Evolutionary conservation across 2,888 invertebrate genomes (phyloP).

Genomic region (Lobophora halterata): DNA sequence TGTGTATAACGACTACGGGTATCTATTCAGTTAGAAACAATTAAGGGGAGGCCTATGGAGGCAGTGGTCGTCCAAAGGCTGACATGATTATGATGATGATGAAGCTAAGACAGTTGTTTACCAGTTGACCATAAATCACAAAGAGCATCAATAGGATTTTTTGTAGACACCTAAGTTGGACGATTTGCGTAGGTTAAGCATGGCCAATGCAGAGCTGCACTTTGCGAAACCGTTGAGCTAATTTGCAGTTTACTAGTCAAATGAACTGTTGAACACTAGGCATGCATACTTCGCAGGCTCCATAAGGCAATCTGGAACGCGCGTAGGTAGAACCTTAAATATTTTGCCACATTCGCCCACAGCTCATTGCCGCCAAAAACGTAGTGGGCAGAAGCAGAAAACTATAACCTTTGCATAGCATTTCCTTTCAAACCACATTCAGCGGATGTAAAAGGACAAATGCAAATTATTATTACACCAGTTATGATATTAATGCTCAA

Average conservation of each 20-base stretch:
- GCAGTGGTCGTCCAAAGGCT: too few relatives aligned
- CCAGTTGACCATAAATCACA: too few relatives aligned
- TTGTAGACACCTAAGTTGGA: background rate
- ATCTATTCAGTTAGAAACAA: too few relatives aligned
- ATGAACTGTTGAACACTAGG: conserved; percentile 21
- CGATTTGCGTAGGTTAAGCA: conserved; percentile 4
- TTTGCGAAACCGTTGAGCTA: conserved; percentile 12
- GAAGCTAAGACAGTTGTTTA: too few relatives aligned
- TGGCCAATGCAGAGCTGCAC: conserved; percentile 6
- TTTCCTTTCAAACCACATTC: conserved; percentile 29
- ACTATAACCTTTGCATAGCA: conserved; percentile 46
- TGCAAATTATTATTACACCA: conserved; percentile 23
- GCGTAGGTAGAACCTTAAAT: conserved; percentile 52
- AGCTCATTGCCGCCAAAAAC: conserved; percentile 32
- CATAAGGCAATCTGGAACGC: conserved; percentile 54
- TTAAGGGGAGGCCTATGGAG: too few relatives aligned
- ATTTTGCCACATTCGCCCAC: conserved; percentile 58
- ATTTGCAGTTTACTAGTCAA: conserved; percentile 21
- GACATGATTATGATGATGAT: too few relatives aligned
- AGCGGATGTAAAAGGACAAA: conserved; percentile 28
- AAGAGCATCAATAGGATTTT: too few relatives aligned
- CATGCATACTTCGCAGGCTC: conserved; percentile 20
- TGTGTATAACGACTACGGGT: too few relatives aligned
- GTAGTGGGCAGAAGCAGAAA: conserved; percentile 48
- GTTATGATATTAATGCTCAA: conserved; percentile 15